Conservation (phyloP, 2,888 invertebrate species). For the Phalera bucephala region DNA sequence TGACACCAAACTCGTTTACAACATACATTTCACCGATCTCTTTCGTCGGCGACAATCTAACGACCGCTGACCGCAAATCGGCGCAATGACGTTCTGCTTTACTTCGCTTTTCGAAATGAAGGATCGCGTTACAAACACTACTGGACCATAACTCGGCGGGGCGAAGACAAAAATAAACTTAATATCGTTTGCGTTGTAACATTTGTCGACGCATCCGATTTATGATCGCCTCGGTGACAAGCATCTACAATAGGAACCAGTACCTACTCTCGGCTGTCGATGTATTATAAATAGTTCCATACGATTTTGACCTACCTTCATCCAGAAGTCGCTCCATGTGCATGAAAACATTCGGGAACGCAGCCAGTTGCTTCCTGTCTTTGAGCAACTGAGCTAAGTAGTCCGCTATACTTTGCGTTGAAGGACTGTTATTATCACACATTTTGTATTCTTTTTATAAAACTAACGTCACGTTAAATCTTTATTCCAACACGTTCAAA, state of each 20-base stretch:
- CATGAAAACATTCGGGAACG: constrained; percentile 99
- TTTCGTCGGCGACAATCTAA: constrained; percentile 69
- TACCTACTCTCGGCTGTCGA: constrained; percentile 38
- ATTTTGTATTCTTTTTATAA: constrained; percentile 71
- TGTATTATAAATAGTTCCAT: constrained; percentile 55
- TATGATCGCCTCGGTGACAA: constrained; percentile 72
- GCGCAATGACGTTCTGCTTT: constrained; percentile 68
- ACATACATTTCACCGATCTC: constrained; percentile 71
- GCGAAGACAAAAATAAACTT: constrained; percentile 83
- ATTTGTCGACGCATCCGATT: constrained; percentile 79
- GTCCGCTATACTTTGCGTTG: constrained; percentile 98
- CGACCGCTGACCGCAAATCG: constrained; percentile 74
- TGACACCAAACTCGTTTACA: constrained; percentile 68
- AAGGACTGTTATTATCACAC: constrained; percentile 85
- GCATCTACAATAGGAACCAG: constrained; percentile 53
- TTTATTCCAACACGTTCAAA: constrained; percentile 69
- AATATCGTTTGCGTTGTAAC: constrained; percentile 79
- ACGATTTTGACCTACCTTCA: constrained; percentile 91
- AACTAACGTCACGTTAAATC: constrained; percentile 75
- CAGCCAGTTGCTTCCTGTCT: constrained; percentile 99
- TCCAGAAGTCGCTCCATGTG: constrained; percentile 99
- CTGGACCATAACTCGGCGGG: constrained; percentile 81
- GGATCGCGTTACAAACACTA: constrained; percentile 80
- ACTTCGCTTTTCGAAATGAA: constrained; percentile 72
- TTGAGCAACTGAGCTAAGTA: constrained; percentile 99